A percentile compares a stretch with the other conserved stretches of the same genome.
Conservation (phyloP, 2,113 vertebrate species). For the Hepsetus odoe region DNA sequence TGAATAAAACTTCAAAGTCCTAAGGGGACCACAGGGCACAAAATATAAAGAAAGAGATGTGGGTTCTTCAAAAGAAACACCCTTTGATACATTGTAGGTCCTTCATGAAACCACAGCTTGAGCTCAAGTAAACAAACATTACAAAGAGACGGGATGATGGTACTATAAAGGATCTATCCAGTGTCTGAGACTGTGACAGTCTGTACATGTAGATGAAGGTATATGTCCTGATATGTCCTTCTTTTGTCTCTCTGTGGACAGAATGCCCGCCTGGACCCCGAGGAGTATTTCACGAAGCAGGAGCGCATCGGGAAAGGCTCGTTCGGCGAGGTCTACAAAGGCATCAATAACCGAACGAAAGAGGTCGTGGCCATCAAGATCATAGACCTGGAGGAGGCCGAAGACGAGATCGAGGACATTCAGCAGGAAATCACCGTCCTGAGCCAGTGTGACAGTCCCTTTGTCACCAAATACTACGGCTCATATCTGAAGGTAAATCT, state of each 20-base stretch:
- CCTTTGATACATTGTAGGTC: too few species aligned
- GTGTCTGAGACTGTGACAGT: too few species aligned
- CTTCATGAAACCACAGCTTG: too few species aligned
- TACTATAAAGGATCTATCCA: too few species aligned
- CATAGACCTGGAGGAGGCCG: constrained; percentile 96
- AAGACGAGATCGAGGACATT: constrained; percentile 98
- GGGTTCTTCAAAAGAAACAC: too few species aligned
- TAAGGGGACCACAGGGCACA: too few species aligned
- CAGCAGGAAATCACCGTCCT: constrained; percentile 97
- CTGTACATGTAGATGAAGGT: background rate
- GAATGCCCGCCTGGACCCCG: constrained; percentile 93
- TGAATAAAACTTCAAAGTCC: too few species aligned
- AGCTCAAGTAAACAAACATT: too few species aligned
- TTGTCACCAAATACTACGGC: constrained; percentile 96
- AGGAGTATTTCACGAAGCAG: constrained; percentile 97
- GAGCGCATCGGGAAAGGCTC: constrained; percentile 97
- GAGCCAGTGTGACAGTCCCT: constrained; percentile 97
- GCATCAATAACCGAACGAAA: constrained; percentile 95
- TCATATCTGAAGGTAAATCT: constrained; percentile 91
- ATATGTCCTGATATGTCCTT: background rate
- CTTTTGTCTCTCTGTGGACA: constrained; percentile 57
- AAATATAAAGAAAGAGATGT: too few species aligned
- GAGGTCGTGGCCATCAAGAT: constrained; percentile 99
- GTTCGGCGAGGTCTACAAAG: constrained; percentile 97
- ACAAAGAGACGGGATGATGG: too few species aligned